A percentile compares a stretch with the other conserved stretches of the same genome.
Conservation (phyloP, 2,888 invertebrate genomes). For the Zygaena filipendulae region DNA sequence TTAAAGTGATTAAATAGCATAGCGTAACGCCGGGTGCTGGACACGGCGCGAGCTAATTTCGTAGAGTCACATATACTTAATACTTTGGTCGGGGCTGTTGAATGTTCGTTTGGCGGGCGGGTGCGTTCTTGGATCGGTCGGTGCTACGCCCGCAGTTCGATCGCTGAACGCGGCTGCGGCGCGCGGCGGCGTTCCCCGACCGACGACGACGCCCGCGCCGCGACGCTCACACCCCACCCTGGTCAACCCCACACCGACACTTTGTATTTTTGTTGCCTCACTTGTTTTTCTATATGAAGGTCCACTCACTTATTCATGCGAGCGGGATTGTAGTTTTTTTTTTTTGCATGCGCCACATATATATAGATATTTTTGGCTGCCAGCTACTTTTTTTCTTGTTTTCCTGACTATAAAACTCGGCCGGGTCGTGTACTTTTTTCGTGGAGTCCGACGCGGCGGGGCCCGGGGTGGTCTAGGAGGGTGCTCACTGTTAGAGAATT, state of each 20-base stretch:
- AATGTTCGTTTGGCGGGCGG: too few relatives aligned
- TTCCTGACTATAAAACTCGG: constrained; percentile 64
- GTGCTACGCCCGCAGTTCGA: too few relatives aligned
- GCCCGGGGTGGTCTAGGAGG: constrained; percentile 45
- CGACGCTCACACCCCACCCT: constrained; percentile 24
- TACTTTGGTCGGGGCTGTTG: constrained; percentile 1
- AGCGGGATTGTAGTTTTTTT: constrained; percentile 59
- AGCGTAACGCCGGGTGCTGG: constrained; percentile 20
- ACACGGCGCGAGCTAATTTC: constrained; percentile 20
- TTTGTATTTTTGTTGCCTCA: constrained; percentile 46
- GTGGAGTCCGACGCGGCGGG: constrained; percentile 35
- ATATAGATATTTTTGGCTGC: constrained; percentile 65
- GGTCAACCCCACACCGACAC: constrained; percentile 24
- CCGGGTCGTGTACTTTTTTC: constrained; percentile 62
- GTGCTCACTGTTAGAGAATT: constrained; percentile 66
- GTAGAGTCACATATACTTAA: constrained; percentile 4
- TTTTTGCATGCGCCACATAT: constrained; percentile 46
- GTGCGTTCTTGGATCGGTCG: too few relatives aligned
- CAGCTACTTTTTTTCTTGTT: too few relatives aligned
- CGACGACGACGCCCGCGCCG: constrained; percentile 18
- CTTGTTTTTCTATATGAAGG: constrained; percentile 60
- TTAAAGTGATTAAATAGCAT: constrained; percentile 27
- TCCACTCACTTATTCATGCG: constrained; percentile 66
- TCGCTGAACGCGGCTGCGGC: constrained; percentile 17
- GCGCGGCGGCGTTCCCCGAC: constrained; percentile 13